phyloP scores from a whole-genome alignment of 2,888 invertebrate species.

The Amphipyra berbera region DNA sequence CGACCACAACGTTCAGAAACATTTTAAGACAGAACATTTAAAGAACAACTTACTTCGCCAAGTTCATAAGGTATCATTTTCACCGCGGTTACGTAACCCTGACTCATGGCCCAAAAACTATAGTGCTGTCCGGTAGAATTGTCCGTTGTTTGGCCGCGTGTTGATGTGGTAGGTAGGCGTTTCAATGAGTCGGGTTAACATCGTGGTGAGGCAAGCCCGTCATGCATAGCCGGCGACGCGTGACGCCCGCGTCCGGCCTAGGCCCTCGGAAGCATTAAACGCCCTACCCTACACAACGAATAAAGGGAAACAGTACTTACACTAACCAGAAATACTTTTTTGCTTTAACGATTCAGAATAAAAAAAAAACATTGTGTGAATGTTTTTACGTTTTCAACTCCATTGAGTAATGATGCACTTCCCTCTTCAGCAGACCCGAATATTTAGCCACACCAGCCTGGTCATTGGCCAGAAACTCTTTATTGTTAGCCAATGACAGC shows the following conservation, averaged over 20 bases:
- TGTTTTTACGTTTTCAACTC: background rate
- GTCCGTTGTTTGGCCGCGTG: constrained; percentile 41
- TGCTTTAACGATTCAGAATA: constrained; percentile 5
- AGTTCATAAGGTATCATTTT: constrained; percentile 61
- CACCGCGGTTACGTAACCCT: constrained; percentile 57
- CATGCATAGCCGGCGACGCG: constrained; percentile 81
- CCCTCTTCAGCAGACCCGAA: background rate
- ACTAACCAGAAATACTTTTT: constrained; percentile 6
- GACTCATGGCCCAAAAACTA: constrained; percentile 63
- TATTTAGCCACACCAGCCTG: background rate
- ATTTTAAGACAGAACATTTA: constrained; percentile 42
- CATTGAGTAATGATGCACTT: background rate
- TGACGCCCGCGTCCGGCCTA: constrained; percentile 82
- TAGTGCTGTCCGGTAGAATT: constrained; percentile 45
- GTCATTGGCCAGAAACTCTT: no score
- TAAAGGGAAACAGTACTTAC: constrained; percentile 51
- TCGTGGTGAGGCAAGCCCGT: constrained; percentile 80
- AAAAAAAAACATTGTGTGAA: constrained; percentile 3
- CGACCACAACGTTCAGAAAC: background rate
- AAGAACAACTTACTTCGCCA: constrained; percentile 42
- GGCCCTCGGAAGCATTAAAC: constrained; percentile 80
- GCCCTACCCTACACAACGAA: constrained; percentile 70
- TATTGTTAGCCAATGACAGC: no score
- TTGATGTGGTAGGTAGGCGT: constrained; percentile 50
- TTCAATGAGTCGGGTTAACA: constrained; percentile 61